Evolutionary conservation across 2,113 vertebrate genomes (phyloP).

Genomic region (Caracal caracal): DNA sequence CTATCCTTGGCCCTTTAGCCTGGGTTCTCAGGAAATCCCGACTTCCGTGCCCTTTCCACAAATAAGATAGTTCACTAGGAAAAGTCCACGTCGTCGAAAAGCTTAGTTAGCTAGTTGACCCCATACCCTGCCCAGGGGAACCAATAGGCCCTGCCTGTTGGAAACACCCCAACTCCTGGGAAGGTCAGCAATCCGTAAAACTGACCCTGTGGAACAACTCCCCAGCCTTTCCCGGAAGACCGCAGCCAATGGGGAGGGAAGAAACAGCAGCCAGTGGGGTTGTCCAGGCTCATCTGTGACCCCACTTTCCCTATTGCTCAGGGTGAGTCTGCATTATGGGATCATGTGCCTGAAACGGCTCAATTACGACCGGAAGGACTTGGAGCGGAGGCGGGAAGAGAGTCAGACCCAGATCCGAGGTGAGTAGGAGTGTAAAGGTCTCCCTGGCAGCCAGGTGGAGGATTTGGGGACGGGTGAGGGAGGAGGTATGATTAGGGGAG

Average conservation of each 20-base stretch:
- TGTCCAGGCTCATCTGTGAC: not conserved
- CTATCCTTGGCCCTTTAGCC: not conserved
- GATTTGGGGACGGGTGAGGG: no score
- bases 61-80: not conserved
- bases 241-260: not conserved
- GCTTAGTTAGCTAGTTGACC: not conserved
- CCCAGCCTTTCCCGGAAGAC: not conserved
- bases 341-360: slow-evolving; percentile 97
- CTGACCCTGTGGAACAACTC: not conserved
- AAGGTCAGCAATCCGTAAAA: not conserved
- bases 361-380: slow-evolving; percentile 95
- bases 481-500: not conserved
- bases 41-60: not conserved
- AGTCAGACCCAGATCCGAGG: slow-evolving; percentile 93
- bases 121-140: not conserved
- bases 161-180: not conserved
- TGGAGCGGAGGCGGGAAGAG: slow-evolving; percentile 93
- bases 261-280: not conserved
- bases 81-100: not conserved
- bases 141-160: not conserved
- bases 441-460: not conserved
- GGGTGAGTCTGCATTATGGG: slow-evolving; percentile 96
- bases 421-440: slow-evolving; percentile 54
- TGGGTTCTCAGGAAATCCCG: not conserved
- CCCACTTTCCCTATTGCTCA: slow-evolving; percentile 67